phyloP scores from a whole-genome alignment of 2,113 vertebrate genomes.

The Takifugu flavidus region DNA sequence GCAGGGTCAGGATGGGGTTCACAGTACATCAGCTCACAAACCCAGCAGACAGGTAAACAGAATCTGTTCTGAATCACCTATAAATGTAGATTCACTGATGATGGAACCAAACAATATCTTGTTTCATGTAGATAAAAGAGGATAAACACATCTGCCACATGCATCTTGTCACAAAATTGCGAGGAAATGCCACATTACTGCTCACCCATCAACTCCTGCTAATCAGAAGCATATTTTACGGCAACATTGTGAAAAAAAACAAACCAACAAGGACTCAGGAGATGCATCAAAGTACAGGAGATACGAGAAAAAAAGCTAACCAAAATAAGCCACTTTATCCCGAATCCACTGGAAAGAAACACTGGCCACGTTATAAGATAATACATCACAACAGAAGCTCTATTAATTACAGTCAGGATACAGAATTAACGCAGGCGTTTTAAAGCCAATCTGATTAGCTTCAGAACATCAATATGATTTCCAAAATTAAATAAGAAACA shows the following conservation, averaged over 20 bases:
- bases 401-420: constrained; percentile 20
- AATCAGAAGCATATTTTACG: too few relatives aligned
- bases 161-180: too few relatives aligned
- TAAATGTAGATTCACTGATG: neutral
- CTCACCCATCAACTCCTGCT: too few relatives aligned
- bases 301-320: constrained; percentile 28
- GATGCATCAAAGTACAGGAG: constrained; percentile 36
- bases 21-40: constrained; percentile 4
- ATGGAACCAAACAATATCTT: neutral
- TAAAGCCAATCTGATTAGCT: constrained; percentile 35
- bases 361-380: neutral
- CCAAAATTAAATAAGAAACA: constrained; percentile 18
- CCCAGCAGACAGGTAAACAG: neutral
- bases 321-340: constrained; percentile 53
- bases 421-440: constrained; percentile 22
- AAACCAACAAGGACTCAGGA: neutral
- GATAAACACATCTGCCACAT: too few relatives aligned
- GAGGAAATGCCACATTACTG: too few relatives aligned
- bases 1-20: constrained; percentile 23
- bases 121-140: neutral
- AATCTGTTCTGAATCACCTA: neutral
- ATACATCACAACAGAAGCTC: constrained; percentile 15
- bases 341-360: constrained; percentile 33
- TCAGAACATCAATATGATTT: constrained; percentile 23
- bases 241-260: neutral